Percentiles rank a stretch among this genome's conserved stretches.
phyloP scores from a whole-genome alignment of 2,113 vertebrate species.

The Cromileptes altivelis region DNA sequence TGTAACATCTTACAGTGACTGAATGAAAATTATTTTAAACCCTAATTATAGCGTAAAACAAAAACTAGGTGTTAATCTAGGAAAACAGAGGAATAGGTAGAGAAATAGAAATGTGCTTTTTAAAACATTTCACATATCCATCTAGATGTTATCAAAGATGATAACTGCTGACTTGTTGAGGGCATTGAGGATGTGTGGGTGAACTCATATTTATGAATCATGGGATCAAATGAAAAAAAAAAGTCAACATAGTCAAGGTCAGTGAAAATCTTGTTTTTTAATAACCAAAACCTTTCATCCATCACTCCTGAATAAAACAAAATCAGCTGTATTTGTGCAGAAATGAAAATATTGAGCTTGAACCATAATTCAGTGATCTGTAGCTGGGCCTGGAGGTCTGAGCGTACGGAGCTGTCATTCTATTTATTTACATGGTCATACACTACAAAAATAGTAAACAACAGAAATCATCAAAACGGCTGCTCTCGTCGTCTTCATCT shows the following conservation, averaged over 20 bases:
- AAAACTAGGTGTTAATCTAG: neutral
- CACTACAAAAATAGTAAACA: constrained; percentile 45
- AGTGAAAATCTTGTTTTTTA: constrained; percentile 47
- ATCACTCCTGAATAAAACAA: neutral
- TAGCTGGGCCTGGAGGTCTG: neutral
- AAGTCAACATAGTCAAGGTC: neutral
- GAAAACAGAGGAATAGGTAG: neutral
- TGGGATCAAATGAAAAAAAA: neutral
- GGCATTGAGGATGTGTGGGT: too few relatives aligned
- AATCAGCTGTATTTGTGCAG: neutral
- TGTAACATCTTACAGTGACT: neutral
- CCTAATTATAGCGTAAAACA: neutral
- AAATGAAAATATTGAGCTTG: neutral
- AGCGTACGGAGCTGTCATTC: neutral
- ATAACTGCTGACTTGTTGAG: neutral
- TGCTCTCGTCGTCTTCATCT: constrained; percentile 72
- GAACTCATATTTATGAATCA: neutral
- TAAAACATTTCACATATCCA: neutral
- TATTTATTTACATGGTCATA: constrained; percentile 76
- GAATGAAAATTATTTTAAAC: neutral
- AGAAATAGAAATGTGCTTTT: neutral
- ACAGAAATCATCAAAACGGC: constrained; percentile 24
- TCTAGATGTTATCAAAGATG: neutral
- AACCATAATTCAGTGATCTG: neutral
- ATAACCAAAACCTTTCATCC: constrained; percentile 24